Base-by-base conservation (phyloP, 2,888 invertebrate genomes). In the Parapristionchus giblindavisi region DNA sequence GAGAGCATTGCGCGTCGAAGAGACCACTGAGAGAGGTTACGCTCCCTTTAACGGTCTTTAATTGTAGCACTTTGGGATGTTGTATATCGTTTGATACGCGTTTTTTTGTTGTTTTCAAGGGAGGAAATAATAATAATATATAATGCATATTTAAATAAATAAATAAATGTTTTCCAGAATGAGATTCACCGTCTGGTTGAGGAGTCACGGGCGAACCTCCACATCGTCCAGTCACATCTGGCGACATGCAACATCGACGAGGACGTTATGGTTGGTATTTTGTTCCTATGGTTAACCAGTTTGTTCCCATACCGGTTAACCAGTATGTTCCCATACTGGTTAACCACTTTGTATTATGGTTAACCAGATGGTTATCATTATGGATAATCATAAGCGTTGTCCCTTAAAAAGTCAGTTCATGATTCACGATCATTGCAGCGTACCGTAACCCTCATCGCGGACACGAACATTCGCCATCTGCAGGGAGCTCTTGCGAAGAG, bases 401-500 rank as follows among this genome's bases (percentile, higher is more conserved):
- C n/a, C n/a, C n/a, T n/a, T n/a, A n/a, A n/a, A n/a, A n/a, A n/a
- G n/a, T n/a, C n/a, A n/a, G n/a, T n/a, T n/a, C n/a, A n/a, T n/a
- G n/a, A n/a, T n/a, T n/a, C n/a, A n/a, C n/a, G n/a, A n/a, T n/a
- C 8, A 43, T 66, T 78, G 72, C 75, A 79, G 79, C 54, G 38
- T 6, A 75, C 77, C 24, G 78, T 79, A 51, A 75, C 77, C 34
- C 56, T 78, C 24, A 81, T 83, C 34, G 80, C 79, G 34, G 75
- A 78, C 51, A 77, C 79, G 14, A 81, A 83, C 58, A 77, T 83
- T 29, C 79, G 80, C 24, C 78, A 81, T 56, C 74, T 83, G 21
- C 79, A 80, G 63, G 56, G 76, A 3, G 81, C 80, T 17, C 51
- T 83, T 58, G 58, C n/a, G 21, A 58, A 27, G 32, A 27, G 34